Base-by-base conservation (phyloP, 1,140 invertebrate species). In the Heterodera schachtii region DNA sequence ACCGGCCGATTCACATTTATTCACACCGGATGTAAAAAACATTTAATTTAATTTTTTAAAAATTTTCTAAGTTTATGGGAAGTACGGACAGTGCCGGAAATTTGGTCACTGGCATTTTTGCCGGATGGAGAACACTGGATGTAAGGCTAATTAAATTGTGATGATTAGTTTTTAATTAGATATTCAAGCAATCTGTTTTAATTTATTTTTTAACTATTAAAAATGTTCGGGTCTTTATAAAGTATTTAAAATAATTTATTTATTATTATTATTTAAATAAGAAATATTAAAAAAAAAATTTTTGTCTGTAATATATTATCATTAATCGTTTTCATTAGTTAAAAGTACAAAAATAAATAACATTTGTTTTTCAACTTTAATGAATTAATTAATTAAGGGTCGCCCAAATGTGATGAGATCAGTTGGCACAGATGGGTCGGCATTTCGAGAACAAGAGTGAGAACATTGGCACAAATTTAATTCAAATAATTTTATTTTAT, bases 31-130 rank as follows among this genome's bases (percentile, higher is more conserved):
- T 16, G 77, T 78, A 52, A 13, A 60, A 60, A 41, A 21, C 5
- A 75, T n/a, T 19, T 19, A 44, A n/a, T 75, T 49, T 47, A 21
- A 16, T 69, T n/a, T n/a, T n/a, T n/a, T n/a, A n/a, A n/a, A n/a
- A 83, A 85, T 86, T 87, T 77, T 86, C 83, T 44, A 57, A 86
- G 43, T 88, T 89, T 60, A 83, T 90, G 60, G 91, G 91, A 44
- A 75, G 60, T 13, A 79, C 86, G 8, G 88, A 90, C 70, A 81
- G 83, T 0, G 74, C 86, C 69, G 85, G 85, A 0, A 75, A 86
- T 57, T 74, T 86, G 16, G 43, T 47, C 41, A 75, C 19, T 69
- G 85, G 85, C 4, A 64, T 73, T 43, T 86, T 86, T 66, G 57
- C 84, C 6, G 52, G 47, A 0, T 86, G 86, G 86, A 78, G 83